Evolutionary conservation across 2,888 invertebrate species (phyloP), one percentile per base, ranked within the genome.

Genomic region (Dryobota labecula): DNA sequence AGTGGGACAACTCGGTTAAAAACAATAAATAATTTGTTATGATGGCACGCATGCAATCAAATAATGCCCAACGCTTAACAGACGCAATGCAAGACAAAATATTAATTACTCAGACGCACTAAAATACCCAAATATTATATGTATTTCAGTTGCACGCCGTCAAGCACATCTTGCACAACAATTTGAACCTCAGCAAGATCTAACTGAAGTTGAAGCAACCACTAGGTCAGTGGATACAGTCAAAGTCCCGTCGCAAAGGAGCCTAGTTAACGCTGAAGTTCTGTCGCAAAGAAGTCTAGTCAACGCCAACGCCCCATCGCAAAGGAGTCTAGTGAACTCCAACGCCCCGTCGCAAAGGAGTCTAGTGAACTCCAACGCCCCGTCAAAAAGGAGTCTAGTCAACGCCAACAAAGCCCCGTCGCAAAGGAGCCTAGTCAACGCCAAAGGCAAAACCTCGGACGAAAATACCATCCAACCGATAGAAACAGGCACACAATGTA

Each of bases 141-240:
- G 2, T 36, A 27, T 73, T 78, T 51, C 79, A 89, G 89, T 85
- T 15, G 82, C 80, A 58, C 87, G 75, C 6, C 86, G 86, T 18
- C 83, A 73, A 70, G 73, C 70, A 7, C 58, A 70, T 0, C 27
- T 83, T 3, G 13, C 67, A 6, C 73, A 70, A 63, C 65, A 57
- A n/a, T 18, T 47, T 3, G 78, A 67, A 27, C 33, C 41, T 4
- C 72, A 67, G 24, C 72, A 68, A 24, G 9, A 43, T 2, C 36
- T 54, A 11, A 38, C n/a, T 6, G 72, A 30, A 61, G 27, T 8
- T 2, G 58, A 20, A 38, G 6, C n/a, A 15, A 36, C 53, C 2
- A 53, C 15, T 1, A 54, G 36, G 1, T 70, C 78, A n/a, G n/a
- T 60, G 9, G 57, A 69, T 13, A 49, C 61, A 6, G 58, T 65